These are phyloP conservation scores for Mola mola DNA, from an alignment of 2,113 vertebrate species.

Conservation along the genomic window DNA sequence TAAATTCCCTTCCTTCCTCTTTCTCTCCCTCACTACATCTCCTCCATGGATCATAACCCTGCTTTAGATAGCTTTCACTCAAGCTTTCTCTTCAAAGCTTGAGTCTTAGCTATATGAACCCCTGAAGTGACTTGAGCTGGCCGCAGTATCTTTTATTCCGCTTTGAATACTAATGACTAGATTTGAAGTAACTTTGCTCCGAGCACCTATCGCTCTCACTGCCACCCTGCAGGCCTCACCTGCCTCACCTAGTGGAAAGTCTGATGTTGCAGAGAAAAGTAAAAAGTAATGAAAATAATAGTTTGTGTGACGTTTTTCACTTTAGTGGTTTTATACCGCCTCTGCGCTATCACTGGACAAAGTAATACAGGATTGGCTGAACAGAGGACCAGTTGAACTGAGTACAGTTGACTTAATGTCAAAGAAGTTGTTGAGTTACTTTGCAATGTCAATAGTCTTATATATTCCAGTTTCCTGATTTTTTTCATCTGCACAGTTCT, in stretches of 20 bases:
- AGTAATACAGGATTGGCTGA: no score
- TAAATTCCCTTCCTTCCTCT: constrained; percentile 20
- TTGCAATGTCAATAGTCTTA: constrained; percentile 12
- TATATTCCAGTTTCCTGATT: constrained; percentile 5
- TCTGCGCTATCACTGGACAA: no score
- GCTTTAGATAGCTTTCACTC: constrained; percentile 74
- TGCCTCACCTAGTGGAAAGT: no score
- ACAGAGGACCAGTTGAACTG: no score
- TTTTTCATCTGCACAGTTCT: constrained; percentile 7
- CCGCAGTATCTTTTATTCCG: constrained; percentile 51
- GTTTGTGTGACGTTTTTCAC: no score
- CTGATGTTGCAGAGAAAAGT: no score
- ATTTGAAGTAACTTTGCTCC: constrained; percentile 55
- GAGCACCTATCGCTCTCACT: constrained; percentile 37
- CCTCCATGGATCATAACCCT: constrained; percentile 62
- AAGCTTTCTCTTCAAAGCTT: constrained; percentile 68
- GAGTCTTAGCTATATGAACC: constrained; percentile 68
- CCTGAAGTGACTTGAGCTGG: constrained; percentile 65
- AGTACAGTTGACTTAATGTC: neutral
- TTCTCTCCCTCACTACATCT: constrained; percentile 35
- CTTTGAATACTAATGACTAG: constrained; percentile 65
- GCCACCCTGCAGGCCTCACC: constrained; percentile 6
- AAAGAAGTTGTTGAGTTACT: constrained; percentile 9
- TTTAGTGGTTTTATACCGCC: no score
- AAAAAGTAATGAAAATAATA: no score